Percentiles rank a stretch among this genome's conserved stretches.
Conservation (phyloP, 37 sponge, comb jelly and placozoan genomes). For the Lycopodina hypogea region DNA sequence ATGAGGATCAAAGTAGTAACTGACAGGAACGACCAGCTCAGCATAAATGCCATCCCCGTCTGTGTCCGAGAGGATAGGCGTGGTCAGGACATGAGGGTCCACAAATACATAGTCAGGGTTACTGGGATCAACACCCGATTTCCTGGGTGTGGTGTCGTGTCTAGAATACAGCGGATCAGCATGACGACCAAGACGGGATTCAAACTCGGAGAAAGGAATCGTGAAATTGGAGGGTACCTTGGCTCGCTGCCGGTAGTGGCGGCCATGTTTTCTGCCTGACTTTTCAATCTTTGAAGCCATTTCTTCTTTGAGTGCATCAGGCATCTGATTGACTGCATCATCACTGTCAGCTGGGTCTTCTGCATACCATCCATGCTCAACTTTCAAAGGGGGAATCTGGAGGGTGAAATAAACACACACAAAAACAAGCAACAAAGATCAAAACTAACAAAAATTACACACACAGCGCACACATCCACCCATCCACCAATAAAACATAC, state of each 20-base stretch:
- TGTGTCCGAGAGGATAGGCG: conserved; percentile 57
- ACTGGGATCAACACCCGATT: conserved; percentile 35
- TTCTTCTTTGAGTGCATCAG: too few species aligned
- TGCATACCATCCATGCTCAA: conserved; percentile 50
- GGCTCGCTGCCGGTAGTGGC: neutral
- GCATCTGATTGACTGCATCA: conserved; percentile 22
- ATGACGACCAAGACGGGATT: conserved; percentile 42
- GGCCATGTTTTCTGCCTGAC: neutral
- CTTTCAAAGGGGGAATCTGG: conserved; percentile 63
- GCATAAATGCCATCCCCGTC: conserved; percentile 54
- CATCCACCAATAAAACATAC: too few species aligned
- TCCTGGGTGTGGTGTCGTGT: conserved; percentile 27
- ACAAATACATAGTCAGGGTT: conserved; percentile 44
- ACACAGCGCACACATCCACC: too few species aligned
- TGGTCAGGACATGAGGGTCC: conserved; percentile 74
- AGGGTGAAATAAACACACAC: too few species aligned
- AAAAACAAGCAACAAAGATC: too few species aligned
- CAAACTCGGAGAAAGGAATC: conserved; percentile 44
- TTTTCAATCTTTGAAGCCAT: too few species aligned
- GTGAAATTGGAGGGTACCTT: conserved; percentile 3
- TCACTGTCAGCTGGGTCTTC: conserved; percentile 2
- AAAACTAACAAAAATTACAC: too few species aligned
- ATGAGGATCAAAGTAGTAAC: conserved; percentile 69
- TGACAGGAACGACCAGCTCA: conserved; percentile 67
- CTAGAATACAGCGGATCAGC: conserved; percentile 56